Base-by-base conservation (phyloP, 2,888 invertebrate species). In the Meta bourneti region DNA sequence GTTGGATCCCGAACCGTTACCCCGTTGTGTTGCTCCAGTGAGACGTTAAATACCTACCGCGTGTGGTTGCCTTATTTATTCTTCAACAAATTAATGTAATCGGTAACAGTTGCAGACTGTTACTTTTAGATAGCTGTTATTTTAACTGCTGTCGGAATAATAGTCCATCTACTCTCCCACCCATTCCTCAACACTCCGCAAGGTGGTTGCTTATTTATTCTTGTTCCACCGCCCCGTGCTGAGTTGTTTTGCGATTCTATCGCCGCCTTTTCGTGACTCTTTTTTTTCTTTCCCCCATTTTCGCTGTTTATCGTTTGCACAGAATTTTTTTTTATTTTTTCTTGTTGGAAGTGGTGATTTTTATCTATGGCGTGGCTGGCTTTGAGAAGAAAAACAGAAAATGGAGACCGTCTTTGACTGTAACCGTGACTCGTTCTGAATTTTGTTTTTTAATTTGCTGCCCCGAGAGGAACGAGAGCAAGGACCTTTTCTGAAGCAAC, bases 211-310 rank as follows among this genome's bases (percentile, higher is more conserved):
- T 34, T 34, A 34, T 34, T 34, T 34, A 34, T 34, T 34, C 61
- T 16, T 16, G 8, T 61, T 61, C 61, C 61, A 7, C 48, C 51
- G 34, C 7, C 20, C n/a, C 69, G 5, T 9, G 61, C 20, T 16
- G 69, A 83, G 83, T 72, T 77, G 49, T 72, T 71, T 72, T 70
- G 71, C 48, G 20, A 13, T 81, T 81, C n/a, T n/a, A 79, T 79
- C 79, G 51, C 72, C 11, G 61, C 16, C 51, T 75, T 75, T 13
- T 34, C 34, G 48, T 52, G 13, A 70, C 7, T 81, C 48, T 81
- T 69, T 81, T 70, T 81, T 70, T 34, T 13, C 69, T 69, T n/a
- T n/a, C n/a, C n/a, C 48, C 19, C n/a, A 16, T n/a, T 80, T 80
- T 20, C 69, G 61, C 7, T 6, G 69, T 34, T 54, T 61, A 19